Evolutionary conservation across 2,797 vertebrate species (phyloP).

Genomic region (Crocidura indochinensis): DNA sequence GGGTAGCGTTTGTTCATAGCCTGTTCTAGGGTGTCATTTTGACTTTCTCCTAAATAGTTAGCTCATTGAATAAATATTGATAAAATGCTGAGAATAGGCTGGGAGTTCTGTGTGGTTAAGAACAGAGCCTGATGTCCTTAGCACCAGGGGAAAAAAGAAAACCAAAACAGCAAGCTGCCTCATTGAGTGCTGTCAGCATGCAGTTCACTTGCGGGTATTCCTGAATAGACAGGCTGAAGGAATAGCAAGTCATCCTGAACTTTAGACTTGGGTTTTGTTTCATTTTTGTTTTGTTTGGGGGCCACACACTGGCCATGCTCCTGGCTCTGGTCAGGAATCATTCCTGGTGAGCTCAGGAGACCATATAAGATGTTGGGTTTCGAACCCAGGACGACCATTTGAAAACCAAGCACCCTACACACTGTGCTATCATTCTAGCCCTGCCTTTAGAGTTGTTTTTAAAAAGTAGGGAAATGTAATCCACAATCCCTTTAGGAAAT

Average conservation of each 20-base stretch:
- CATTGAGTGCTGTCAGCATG: too few species aligned
- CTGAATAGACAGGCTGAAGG: not conserved
- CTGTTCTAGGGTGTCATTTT: slow-evolving; percentile 50
- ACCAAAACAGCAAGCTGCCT: too few species aligned
- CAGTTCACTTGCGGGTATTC: not conserved
- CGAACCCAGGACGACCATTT: too few species aligned
- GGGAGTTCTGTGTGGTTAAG: not conserved
- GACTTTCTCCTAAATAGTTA: slow-evolving; percentile 69
- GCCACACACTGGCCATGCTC: too few species aligned
- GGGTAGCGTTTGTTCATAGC: not conserved
- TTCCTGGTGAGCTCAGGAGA: too few species aligned
- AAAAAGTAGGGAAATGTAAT: slow-evolving; percentile 25
- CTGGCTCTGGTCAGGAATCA: too few species aligned
- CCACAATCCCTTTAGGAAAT: slow-evolving; percentile 20
- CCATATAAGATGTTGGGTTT: too few species aligned
- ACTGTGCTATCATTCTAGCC: too few species aligned
- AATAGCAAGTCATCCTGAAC: not conserved
- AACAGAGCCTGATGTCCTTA: slow-evolving; percentile 57
- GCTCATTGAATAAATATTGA: slow-evolving; percentile 79
- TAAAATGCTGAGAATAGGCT: slow-evolving; percentile 43
- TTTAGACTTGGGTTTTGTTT: too few species aligned
- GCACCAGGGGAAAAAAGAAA: not conserved
- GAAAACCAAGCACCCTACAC: too few species aligned
- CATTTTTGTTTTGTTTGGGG: too few species aligned
- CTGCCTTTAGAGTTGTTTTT: slow-evolving; percentile 13